Evolutionary conservation across 2,888 invertebrate genomes (phyloP), one percentile per base, ranked within the genome.

Genomic region (Diarsia mendica): DNA sequence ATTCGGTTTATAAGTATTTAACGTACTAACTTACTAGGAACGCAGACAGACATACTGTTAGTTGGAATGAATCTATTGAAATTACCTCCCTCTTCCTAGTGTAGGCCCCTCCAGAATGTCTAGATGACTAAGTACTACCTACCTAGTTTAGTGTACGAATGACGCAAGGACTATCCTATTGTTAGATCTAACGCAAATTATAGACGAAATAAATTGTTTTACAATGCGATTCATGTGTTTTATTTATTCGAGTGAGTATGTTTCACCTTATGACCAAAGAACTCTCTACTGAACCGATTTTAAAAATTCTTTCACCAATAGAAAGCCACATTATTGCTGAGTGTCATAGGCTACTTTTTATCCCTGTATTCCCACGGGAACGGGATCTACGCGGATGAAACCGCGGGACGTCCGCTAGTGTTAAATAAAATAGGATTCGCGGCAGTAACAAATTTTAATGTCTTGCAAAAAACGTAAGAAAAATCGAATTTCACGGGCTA

Each of bases 171-270:
- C 72, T 85, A 75, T 85, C 72, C 72, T 85, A 76, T 83, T 87
- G 87, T 89, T 88, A 87, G 87, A 86, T 85, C 76, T 86, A 82
- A 85, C 72, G 84, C 77, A 88, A 88, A 87, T 85, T 86, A 87
- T 87, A 89, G 77, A 86, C 77, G 84, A 88, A 90, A 90, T 88
- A 90, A 87, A 88, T 88, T 90, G 91, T 90, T 90, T 91, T 90
- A 87, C 88, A 87, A 88, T 86, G 84, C 77, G 65, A 73, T 63
- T 51, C 11, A 1, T 44, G 70, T 10, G 70, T 88, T 79, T 89
- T 64, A 79, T 75, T 88, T 48, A 44, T n/a, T 44, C n/a, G 18
- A 28, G 11, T 55, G 55, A 5, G 55, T 53, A n/a, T 53, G 5
- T n/a, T n/a, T n/a, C 51, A n/a, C n/a, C 3, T 53, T 3, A 5